Base-by-base conservation (phyloP, 2,888 invertebrate species). In the Kuschelorhynchus macadamiae region DNA sequence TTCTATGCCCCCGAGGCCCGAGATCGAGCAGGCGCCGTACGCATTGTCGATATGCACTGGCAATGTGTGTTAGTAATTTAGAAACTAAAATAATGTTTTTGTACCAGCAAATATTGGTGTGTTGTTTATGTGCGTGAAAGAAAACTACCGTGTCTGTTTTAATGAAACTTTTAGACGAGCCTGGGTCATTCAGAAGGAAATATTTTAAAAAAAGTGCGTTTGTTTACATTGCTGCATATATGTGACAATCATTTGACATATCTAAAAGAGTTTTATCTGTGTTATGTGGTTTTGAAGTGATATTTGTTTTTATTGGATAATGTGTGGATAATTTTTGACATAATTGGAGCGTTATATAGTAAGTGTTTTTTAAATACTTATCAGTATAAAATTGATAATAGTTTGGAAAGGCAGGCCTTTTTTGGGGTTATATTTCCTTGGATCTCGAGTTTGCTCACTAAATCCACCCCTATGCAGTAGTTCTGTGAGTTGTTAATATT, bases 61-160 rank as follows among this genome's bases (percentile, higher is more conserved):
- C 53, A 61, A 70, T 70, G 66, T 70, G 70, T 70, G 63, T 70
- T 67, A 68, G 67, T 71, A 71, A 71, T 71, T 71, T 71, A 71
- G 70, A 63, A 63, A 71, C 70, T 55, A 70, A 70, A 70, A 70
- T 67, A 59, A 63, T 64, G 67, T 67, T 67, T 71, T 60, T 16
- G 33, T 64, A 18, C 39, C 20, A 47, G 47, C 36, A 49, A 67
- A 63, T 46, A 41, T 21, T 16, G 14, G 42, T 44, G 59, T 44
- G 30, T 36, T 46, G 39, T 61, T 49, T 36, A 39, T 42, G 49
- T 53, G 60, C 33, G 55, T 64, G 60, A 69, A 42, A 30, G 44
- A 5, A 12, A 47, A 39, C 56, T 64, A 50, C 42, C 49, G 46
- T 32, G 33, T 25, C 17, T 33, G 63, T 52, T 50, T 60, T 39